phyloP scores from a whole-genome alignment of 1,140 invertebrate genomes.

The Vanessa tameamea region DNA sequence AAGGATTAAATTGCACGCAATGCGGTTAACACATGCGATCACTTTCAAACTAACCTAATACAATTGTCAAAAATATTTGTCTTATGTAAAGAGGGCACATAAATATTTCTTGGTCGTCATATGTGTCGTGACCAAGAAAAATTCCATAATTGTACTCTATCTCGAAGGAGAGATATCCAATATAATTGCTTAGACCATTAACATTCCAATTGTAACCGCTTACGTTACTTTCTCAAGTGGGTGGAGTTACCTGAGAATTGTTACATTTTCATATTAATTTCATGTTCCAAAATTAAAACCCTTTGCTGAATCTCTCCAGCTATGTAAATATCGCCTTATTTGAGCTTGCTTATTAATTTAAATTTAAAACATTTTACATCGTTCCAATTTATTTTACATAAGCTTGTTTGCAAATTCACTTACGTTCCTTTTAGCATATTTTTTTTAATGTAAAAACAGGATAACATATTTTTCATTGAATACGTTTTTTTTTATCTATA shows the following conservation, averaged over 20 bases:
- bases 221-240: conserved; percentile 51
- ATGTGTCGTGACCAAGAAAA: conserved; percentile 33
- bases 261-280: conserved; percentile 26
- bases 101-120: conserved; percentile 25
- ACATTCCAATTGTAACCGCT: conserved; percentile 55
- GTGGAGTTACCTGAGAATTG: conserved; percentile 21
- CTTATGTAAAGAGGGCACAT: conserved; percentile 11
- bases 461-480: background rate
- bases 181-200: conserved; percentile 62
- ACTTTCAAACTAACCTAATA: background rate
- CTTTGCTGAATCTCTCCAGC: conserved; percentile 18
- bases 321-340: conserved; percentile 31
- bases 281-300: conserved; percentile 23
- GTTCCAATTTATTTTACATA: conserved; percentile 20
- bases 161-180: conserved; percentile 43
- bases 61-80: background rate
- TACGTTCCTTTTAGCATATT: background rate
- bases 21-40: background rate
- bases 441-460: background rate
- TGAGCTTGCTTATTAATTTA: conserved; percentile 28
- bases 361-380: conserved; percentile 25
- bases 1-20: conserved; percentile 5
- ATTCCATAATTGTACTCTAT: conserved; percentile 44
- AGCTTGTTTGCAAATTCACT: background rate
- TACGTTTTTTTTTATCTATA: background rate